A percentile compares a stretch with the other conserved stretches of the same genome.
Conservation (phyloP, 2,113 vertebrate species). For the Nannospalax galili region DNA sequence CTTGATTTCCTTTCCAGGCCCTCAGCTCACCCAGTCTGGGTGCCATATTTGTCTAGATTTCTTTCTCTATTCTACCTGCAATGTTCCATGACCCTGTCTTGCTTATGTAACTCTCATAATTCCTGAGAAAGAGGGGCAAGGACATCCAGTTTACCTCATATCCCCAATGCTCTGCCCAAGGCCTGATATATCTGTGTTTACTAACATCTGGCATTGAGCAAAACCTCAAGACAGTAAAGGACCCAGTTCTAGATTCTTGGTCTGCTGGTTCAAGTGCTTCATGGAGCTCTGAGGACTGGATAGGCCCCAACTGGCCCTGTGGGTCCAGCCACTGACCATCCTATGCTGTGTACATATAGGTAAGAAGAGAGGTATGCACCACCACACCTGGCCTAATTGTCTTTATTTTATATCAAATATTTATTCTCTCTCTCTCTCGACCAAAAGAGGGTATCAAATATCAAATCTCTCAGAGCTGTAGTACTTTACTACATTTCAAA, state of each 20-base stretch:
- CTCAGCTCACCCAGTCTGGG: neutral
- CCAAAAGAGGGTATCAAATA: too few relatives aligned
- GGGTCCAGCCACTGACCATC: neutral
- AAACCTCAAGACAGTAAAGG: constrained; percentile 2
- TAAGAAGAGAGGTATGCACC: neutral
- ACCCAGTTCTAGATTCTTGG: neutral
- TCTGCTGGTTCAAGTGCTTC: neutral
- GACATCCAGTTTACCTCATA: neutral
- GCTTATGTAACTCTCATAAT: neutral
- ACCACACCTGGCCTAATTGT: too few relatives aligned
- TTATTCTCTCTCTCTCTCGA: too few relatives aligned
- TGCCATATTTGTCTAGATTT: neutral
- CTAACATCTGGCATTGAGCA: neutral
- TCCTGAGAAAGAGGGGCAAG: neutral
- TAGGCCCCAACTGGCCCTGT: too few relatives aligned
- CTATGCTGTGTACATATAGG: neutral
- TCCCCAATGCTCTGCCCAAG: neutral
- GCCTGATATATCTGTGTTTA: neutral
- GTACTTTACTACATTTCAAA: too few relatives aligned
- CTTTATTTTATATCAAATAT: too few relatives aligned
- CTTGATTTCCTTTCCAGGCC: neutral
- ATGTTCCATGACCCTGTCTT: neutral
- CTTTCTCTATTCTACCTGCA: neutral
- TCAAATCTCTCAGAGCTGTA: too few relatives aligned
- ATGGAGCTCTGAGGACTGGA: neutral